These are phyloP conservation scores for Barbus barbus DNA, from an alignment of 2,113 vertebrate species.

Conservation along the genomic window DNA sequence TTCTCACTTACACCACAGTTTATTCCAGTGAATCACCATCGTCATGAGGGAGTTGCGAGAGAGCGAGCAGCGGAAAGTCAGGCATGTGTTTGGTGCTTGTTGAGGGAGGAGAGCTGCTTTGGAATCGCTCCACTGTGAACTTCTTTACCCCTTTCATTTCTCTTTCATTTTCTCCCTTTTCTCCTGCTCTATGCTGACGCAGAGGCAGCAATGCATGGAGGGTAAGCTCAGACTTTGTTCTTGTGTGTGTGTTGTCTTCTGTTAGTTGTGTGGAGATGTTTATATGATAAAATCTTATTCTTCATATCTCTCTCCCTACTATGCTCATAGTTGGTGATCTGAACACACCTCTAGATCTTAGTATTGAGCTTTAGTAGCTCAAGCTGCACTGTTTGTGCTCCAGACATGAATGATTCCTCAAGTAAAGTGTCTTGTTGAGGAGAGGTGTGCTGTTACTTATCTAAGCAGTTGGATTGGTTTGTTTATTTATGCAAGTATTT, in stretches of 20 bases:
- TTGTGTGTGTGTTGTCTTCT: not conserved
- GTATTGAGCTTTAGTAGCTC: not conserved
- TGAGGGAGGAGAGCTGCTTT: not conserved
- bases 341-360: not conserved
- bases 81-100: not conserved
- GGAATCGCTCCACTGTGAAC: not conserved
- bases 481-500: too few relatives aligned
- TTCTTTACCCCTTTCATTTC: constrained; percentile 44
- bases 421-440: not conserved
- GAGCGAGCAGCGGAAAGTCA: not conserved
- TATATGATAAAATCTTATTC: not conserved
- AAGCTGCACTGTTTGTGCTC: not conserved
- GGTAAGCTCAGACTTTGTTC: not conserved
- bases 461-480: too few relatives aligned
- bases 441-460: not conserved
- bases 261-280: not conserved
- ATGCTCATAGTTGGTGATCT: not conserved
- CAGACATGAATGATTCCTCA: not conserved
- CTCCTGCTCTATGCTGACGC: not conserved
- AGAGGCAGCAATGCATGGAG: not conserved
- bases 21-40: not conserved
- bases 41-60: not conserved
- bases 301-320: not conserved
- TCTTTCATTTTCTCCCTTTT: constrained; percentile 11
- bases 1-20: not conserved